Base-by-base conservation (phyloP, 2,888 invertebrate species). In the Ptycholaimellus sp. region DNA sequence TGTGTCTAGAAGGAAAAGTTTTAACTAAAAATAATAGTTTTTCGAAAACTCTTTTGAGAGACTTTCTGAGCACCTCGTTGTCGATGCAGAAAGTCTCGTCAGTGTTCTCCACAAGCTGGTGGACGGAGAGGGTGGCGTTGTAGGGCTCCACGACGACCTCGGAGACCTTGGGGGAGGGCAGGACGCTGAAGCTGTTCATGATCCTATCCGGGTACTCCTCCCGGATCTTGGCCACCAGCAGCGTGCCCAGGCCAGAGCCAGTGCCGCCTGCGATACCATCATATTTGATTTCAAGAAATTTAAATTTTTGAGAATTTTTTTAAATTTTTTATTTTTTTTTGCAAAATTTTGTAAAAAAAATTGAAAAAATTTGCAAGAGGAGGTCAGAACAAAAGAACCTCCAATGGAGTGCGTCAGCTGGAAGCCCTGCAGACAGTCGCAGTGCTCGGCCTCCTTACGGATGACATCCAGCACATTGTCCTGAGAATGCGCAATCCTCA, bases 151-250 rank as follows among this genome's bases (percentile, higher is more conserved):
- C 75, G 35, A 79, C 79, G 4, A 78, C 67, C 48, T 67, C 67
- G 1, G 65, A 65, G 22, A 52, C 52, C 43, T 77, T 77, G 11
- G 77, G 77, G 2, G 76, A 79, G 25, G 82, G 61, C 71, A 83
- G 72, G 44, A 87, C 83, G 45, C 81, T 82, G 68, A 81, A 87
- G 58, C 83, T 85, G 70, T 80, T 81, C 85, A 87, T 87, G 53
- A 87, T 87, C 68, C 87, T 75, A 68, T 87, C 87, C 49, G 87
- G 87, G 61, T 85, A 87, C 68, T 87, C 85, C 66, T 85, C 85
- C 52, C 85, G 73, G 65, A 87, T 85, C 67, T 87, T 87, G 49
- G 81, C 81, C 59, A 87, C 85, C 47, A 87, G 71, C 4, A 81
- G 62, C 0, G 81, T 81, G 7, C 80, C 81, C 74, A 81, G 72